Percentiles rank a stretch among this genome's conserved stretches.
Conservation (phyloP, 2,888 invertebrate species). For the Spilosoma lubricipeda region DNA sequence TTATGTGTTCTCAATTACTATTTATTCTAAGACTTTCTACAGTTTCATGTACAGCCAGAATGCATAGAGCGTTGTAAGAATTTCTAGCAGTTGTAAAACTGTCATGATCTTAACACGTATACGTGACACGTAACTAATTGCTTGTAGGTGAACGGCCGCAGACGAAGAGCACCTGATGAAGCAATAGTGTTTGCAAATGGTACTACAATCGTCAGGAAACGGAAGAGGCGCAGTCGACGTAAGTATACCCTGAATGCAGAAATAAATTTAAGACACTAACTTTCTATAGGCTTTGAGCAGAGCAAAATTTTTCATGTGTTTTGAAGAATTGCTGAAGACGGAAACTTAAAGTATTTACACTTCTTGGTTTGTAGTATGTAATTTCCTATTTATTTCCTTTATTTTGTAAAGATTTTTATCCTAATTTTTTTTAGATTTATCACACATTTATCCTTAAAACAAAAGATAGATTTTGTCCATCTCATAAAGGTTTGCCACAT, state of each 20-base stretch:
- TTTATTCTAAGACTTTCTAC: neutral
- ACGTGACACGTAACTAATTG: neutral
- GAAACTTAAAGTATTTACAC: neutral
- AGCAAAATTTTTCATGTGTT: neutral
- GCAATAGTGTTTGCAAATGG: constrained; percentile 79
- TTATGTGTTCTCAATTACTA: no score
- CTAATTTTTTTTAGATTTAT: no score
- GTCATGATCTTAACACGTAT: neutral
- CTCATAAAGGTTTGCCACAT: no score
- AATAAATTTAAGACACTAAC: neutral
- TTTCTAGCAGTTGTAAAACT: neutral
- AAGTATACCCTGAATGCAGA: constrained; percentile 62
- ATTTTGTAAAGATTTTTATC: no score
- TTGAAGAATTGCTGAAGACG: neutral
- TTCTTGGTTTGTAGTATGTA: neutral
- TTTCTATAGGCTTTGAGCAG: neutral
- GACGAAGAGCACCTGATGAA: constrained; percentile 77
- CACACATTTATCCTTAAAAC: no score
- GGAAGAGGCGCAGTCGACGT: constrained; percentile 77
- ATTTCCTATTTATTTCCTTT: no score
- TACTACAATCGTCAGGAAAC: constrained; percentile 74
- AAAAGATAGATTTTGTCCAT: no score
- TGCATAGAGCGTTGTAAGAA: neutral
- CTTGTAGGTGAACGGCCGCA: constrained; percentile 76
- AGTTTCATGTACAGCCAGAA: neutral